Conservation (phyloP, 2,113 vertebrate species). For the Picathartes gymnocephalus region DNA sequence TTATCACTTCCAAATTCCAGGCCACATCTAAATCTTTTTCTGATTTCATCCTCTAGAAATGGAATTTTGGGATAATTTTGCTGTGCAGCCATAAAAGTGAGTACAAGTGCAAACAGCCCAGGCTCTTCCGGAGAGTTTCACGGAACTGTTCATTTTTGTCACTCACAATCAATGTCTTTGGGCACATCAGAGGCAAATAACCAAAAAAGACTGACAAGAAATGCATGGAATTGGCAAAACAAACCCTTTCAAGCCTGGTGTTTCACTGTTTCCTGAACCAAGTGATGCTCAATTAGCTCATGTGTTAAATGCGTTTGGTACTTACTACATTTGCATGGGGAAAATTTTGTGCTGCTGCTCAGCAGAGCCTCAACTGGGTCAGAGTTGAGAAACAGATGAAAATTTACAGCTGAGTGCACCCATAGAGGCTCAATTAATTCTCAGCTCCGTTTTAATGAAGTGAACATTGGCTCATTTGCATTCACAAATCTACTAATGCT, state of each 20-base stretch:
- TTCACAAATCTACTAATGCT: constrained; percentile 11
- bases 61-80: background rate
- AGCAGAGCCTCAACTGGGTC: constrained; percentile 51
- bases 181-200: background rate
- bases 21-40: background rate
- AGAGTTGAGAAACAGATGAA: constrained; percentile 55
- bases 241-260: background rate
- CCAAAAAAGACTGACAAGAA: background rate
- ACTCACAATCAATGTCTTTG: background rate
- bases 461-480: constrained; percentile 35
- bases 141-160: background rate
- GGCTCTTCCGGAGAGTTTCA: background rate
- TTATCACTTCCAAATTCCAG: background rate
- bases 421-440: constrained; percentile 59
- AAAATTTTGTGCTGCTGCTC: background rate
- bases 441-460: constrained; percentile 54
- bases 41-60: background rate
- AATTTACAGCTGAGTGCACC: constrained; percentile 48
- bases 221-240: background rate
- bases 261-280: constrained; percentile 25
- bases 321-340: constrained; percentile 3
- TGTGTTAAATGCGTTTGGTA: constrained; percentile 33
- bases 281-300: constrained; percentile 50
- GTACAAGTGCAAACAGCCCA: background rate
- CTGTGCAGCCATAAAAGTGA: background rate